Evolutionary conservation across 2,888 invertebrate species (phyloP).

Genomic region (Netelia melanura): DNA sequence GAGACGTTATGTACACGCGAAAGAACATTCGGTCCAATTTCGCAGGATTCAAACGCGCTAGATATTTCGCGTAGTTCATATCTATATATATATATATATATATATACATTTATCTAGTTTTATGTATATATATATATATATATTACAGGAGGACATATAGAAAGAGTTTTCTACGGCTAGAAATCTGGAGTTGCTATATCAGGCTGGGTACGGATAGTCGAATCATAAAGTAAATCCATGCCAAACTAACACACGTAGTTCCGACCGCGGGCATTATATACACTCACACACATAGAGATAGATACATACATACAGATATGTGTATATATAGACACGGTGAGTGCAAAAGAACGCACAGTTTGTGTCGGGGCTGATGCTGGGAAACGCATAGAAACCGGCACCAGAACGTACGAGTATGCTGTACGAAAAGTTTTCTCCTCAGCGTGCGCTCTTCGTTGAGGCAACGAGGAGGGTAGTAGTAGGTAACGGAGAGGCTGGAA

Average conservation of each 20-base stretch:
- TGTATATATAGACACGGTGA: neutral
- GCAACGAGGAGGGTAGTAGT: neutral
- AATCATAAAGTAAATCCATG: slow-evolving; percentile 53
- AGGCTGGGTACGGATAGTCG: slow-evolving; percentile 13
- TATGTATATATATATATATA: neutral
- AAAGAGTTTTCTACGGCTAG: slow-evolving; percentile 20
- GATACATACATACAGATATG: neutral
- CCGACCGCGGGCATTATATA: neutral
- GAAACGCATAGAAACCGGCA: neutral
- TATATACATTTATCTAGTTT: neutral
- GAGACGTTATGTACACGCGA: neutral
- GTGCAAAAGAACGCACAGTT: slow-evolving; percentile 7
- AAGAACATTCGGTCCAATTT: slow-evolving; percentile 41
- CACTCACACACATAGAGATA: neutral
- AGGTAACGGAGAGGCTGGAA: neutral
- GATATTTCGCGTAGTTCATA: neutral
- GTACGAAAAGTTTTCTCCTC: slow-evolving; percentile 2
- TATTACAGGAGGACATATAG: neutral
- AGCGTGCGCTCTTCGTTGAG: neutral
- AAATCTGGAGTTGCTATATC: slow-evolving; percentile 7
- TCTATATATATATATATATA: no score
- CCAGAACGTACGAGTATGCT: neutral
- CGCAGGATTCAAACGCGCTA: slow-evolving; percentile 33
- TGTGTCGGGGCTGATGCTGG: neutral
- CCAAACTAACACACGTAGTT: slow-evolving; percentile 30